A percentile compares a stretch with the other conserved stretches of the same genome.
Conservation (phyloP, 2,888 invertebrate species). For the Dicyrtoma fusca region DNA sequence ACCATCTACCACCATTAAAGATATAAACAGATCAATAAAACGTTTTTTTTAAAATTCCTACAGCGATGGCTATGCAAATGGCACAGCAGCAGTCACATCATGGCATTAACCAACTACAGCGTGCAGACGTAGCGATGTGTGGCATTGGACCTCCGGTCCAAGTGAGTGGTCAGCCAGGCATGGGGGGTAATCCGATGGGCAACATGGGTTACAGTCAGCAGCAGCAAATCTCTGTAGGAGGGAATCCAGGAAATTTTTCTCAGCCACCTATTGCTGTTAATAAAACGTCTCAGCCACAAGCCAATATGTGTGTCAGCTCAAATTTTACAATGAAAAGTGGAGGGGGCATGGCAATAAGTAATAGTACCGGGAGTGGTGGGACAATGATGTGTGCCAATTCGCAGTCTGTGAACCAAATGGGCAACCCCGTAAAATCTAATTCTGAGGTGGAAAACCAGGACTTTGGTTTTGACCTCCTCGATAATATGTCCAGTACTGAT, state of each 20-base stretch:
- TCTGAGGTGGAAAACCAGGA: slow-evolving; percentile 37
- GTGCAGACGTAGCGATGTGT: slow-evolving; percentile 19
- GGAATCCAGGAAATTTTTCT: slow-evolving; percentile 25
- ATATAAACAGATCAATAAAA: background rate
- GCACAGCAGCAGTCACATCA: slow-evolving; percentile 38
- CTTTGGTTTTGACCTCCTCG: slow-evolving; percentile 47
- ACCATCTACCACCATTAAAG: background rate
- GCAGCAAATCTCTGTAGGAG: background rate
- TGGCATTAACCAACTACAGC: slow-evolving; percentile 34
- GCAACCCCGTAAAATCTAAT: slow-evolving; percentile 24
- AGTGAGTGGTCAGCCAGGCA: slow-evolving; percentile 14
- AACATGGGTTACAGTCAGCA: slow-evolving; percentile 24
- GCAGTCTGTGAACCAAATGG: slow-evolving; percentile 30
- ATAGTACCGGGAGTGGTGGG: slow-evolving; percentile 30
- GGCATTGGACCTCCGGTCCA: slow-evolving; percentile 14
- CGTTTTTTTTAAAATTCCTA: background rate
- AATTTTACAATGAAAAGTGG: slow-evolving; percentile 36
- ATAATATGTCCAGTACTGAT: slow-evolving; percentile 40
- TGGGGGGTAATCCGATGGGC: slow-evolving; percentile 26
- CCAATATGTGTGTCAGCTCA: slow-evolving; percentile 31
- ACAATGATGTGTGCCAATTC: slow-evolving; percentile 37
- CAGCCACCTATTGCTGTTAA: slow-evolving; percentile 14
- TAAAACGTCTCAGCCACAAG: slow-evolving; percentile 17
- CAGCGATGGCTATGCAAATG: slow-evolving; percentile 43
- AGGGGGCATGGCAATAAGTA: slow-evolving; percentile 32